Percentiles rank a stretch among this genome's conserved stretches.
phyloP scores from a whole-genome alignment of 2,113 vertebrate species.

The Poeciliopsis prolifica region DNA sequence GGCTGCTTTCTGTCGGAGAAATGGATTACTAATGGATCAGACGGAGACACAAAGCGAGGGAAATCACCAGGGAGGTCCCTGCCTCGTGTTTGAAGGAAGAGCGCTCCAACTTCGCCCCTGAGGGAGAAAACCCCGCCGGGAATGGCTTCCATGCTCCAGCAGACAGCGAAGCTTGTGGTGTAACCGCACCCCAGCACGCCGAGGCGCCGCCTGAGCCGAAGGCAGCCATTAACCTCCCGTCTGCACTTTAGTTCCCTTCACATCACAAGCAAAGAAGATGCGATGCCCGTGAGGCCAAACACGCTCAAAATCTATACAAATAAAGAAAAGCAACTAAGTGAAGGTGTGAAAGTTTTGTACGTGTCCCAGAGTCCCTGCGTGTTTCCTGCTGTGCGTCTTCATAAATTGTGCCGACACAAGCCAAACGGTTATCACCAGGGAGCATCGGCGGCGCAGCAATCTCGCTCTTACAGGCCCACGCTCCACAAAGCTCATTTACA shows the following conservation, averaged over 20 bases:
- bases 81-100: conserved; percentile 38
- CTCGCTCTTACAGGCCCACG: conserved; percentile 23
- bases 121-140: conserved; percentile 15
- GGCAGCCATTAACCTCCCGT: conserved; percentile 29
- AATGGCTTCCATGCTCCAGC: background rate
- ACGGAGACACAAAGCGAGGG: conserved; percentile 54
- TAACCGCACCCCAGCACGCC: background rate
- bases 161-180: background rate
- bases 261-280: conserved; percentile 31
- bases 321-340: background rate
- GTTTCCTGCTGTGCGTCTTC: conserved; percentile 23
- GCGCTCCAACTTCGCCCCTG: background rate
- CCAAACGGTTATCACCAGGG: conserved; percentile 35
- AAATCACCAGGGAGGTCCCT: conserved; percentile 1
- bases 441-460: conserved; percentile 25
- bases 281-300: conserved; percentile 21
- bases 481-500: conserved; percentile 50
- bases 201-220: background rate
- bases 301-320: conserved; percentile 13
- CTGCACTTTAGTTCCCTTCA: conserved; percentile 37
- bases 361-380: background rate
- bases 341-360: background rate
- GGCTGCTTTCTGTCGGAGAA: conserved; percentile 42
- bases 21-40: conserved; percentile 68
- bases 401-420: conserved; percentile 62